These are phyloP conservation scores for Sphyrna mokarran DNA, from an alignment of 2,113 vertebrate genomes.

Conservation along the genomic window DNA sequence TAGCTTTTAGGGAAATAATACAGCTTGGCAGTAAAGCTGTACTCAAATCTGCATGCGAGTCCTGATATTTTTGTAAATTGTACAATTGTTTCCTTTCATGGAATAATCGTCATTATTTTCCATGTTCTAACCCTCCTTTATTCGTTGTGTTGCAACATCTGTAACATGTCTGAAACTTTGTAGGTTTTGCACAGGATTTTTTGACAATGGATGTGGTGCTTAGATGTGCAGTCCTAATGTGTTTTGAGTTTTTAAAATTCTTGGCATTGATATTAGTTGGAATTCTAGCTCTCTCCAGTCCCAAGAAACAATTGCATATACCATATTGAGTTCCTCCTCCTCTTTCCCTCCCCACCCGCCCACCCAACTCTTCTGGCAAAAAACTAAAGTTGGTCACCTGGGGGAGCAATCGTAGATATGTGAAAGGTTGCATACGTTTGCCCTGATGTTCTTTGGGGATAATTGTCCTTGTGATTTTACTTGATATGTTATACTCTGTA, in stretches of 20 bases:
- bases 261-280: not conserved
- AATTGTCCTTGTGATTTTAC: slow-evolving; percentile 22
- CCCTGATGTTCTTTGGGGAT: not conserved
- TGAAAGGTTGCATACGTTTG: not conserved
- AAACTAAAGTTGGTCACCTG: slow-evolving; percentile 7
- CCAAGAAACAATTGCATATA: not conserved
- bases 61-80: not conserved
- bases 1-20: not conserved
- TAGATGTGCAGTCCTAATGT: not conserved
- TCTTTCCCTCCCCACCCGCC: not conserved
- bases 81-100: not conserved
- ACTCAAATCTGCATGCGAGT: not conserved
- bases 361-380: not conserved
- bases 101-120: not conserved
- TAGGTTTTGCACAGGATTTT: not conserved
- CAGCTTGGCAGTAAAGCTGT: not conserved
- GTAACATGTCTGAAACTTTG: not conserved
- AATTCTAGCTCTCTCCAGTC: not conserved
- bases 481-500: not conserved
- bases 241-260: not conserved
- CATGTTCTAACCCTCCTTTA: not conserved
- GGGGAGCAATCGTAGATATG: not conserved
- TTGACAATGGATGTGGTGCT: not conserved
- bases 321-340: not conserved
- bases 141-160: not conserved